Conservation (phyloP, 2,888 invertebrate genomes). For the Amblyjoppa proteus region DNA sequence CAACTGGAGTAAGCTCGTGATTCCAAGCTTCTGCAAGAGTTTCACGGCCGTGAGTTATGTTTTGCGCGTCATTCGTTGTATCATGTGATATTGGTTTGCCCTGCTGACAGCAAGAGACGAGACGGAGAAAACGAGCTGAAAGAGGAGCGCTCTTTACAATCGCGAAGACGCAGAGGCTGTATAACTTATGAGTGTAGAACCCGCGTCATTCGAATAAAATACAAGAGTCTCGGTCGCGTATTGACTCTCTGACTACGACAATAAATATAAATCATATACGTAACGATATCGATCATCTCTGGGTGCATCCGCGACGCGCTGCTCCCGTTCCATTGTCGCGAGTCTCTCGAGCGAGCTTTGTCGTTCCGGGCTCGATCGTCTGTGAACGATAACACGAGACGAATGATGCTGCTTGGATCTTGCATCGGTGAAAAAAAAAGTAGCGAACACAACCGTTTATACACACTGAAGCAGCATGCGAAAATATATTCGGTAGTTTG, state of each 20-base stretch:
- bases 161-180: constrained; percentile 6
- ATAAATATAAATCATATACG: constrained; percentile 48
- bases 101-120: not conserved
- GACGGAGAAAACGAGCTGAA: not conserved
- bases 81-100: not conserved
- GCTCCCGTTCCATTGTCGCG: constrained; percentile 61
- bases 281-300: constrained; percentile 52
- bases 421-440: not conserved
- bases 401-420: not conserved
- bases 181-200: constrained; percentile 7
- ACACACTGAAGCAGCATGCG: too few relatives aligned
- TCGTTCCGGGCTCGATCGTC: constrained; percentile 39
- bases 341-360: constrained; percentile 49
- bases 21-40: not conserved
- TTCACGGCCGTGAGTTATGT: not conserved
- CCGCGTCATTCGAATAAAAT: constrained; percentile 45
- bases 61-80: not conserved
- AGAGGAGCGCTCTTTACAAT: not conserved
- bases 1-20: not conserved
- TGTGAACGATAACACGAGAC: constrained; percentile 38
- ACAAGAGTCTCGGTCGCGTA: constrained; percentile 24
- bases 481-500: too few relatives aligned
- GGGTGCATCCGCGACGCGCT: constrained; percentile 50
- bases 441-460: not conserved
- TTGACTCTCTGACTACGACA: constrained; percentile 41